Conservation (phyloP, 2,797 vertebrate species). For the Petrocephalus sullivani region DNA sequence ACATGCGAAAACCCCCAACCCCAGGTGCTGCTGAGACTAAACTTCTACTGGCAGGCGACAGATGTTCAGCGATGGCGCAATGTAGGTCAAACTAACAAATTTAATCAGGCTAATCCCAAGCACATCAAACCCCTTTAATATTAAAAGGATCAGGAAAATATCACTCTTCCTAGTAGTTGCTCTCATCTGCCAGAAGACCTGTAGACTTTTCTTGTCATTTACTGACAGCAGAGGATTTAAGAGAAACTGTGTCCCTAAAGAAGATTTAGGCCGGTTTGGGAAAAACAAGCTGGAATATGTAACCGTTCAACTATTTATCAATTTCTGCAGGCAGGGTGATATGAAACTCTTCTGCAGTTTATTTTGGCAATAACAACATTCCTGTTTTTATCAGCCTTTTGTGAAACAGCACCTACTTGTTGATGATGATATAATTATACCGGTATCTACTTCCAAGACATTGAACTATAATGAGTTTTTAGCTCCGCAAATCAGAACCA, state of each 20-base stretch:
- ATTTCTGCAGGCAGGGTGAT: not conserved
- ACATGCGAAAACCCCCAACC: not conserved
- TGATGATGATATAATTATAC: not conserved
- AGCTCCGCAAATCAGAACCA: not conserved
- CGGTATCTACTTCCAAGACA: not conserved
- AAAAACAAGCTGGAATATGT: not conserved
- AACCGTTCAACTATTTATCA: not conserved
- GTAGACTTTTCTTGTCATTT: not conserved
- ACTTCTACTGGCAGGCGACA: not conserved
- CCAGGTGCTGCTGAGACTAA: not conserved
- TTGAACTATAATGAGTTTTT: not conserved
- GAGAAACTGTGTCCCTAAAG: not conserved
- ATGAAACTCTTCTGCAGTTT: not conserved
- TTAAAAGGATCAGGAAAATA: not conserved
- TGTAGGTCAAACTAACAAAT: not conserved
- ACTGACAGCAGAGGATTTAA: not conserved
- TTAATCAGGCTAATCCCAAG: not conserved
- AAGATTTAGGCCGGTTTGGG: not conserved
- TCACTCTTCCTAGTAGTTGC: not conserved
- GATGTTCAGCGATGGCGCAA: not conserved
- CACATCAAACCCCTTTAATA: not conserved
- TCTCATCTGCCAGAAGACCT: not conserved
- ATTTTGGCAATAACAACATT: not conserved
- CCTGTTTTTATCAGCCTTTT: conserved; percentile 1
- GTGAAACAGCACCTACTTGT: not conserved